Evolutionary conservation across 1,140 invertebrate genomes (phyloP).

Genomic region (Apis laboriosa): DNA sequence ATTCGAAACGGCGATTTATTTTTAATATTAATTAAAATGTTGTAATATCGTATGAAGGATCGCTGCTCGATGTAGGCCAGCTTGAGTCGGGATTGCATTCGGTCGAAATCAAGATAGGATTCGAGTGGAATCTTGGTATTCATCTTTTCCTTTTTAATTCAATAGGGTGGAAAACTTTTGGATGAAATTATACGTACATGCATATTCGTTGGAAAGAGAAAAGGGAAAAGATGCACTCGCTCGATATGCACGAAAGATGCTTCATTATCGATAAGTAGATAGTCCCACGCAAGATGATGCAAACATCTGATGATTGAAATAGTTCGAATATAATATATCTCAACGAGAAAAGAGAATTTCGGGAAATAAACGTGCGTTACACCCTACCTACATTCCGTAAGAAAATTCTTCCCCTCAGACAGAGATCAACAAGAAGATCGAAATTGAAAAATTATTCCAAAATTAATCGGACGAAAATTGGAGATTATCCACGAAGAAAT

Average conservation of each 20-base stretch:
- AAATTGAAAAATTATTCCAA: too few relatives aligned
- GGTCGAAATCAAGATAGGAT: background rate
- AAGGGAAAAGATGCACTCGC: background rate
- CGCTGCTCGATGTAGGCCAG: background rate
- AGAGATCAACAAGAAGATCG: too few relatives aligned
- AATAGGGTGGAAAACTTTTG: too few relatives aligned
- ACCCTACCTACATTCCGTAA: too few relatives aligned
- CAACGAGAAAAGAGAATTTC: too few relatives aligned
- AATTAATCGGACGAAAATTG: too few relatives aligned
- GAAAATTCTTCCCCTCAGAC: too few relatives aligned
- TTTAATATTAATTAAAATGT: background rate
- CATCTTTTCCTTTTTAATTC: background rate
- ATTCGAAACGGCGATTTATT: background rate
- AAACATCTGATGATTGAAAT: too few relatives aligned
- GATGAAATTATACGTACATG: background rate
- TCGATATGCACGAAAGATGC: background rate
- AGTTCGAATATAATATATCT: background rate
- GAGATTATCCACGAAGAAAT: too few relatives aligned
- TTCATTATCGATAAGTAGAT: background rate
- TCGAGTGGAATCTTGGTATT: background rate
- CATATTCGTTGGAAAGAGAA: background rate
- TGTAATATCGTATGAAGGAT: background rate
- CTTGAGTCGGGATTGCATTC: background rate
- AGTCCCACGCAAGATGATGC: too few relatives aligned
- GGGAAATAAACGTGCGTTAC: background rate